phyloP scores from a whole-genome alignment of 2,888 invertebrate genomes.

The Cotesia congregata region DNA sequence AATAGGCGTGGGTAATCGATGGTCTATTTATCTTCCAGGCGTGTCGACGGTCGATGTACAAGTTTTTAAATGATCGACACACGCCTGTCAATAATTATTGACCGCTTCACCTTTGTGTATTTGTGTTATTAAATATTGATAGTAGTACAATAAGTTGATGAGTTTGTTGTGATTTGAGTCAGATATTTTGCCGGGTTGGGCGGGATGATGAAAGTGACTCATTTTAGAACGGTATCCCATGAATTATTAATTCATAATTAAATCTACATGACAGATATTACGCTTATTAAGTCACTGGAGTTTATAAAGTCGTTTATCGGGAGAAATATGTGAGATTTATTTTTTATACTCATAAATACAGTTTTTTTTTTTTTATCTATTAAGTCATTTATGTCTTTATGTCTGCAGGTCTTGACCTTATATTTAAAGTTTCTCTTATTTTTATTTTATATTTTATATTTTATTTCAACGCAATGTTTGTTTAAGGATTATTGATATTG shows the following conservation, averaged over 20 bases:
- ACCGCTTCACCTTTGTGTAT: conserved; percentile 16
- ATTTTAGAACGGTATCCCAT: conserved; percentile 16
- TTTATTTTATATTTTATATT: neutral
- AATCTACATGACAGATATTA: conserved; percentile 16
- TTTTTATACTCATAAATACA: neutral
- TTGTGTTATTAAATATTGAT: conserved; percentile 4
- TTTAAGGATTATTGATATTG: conserved; percentile 20
- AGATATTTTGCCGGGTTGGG: neutral
- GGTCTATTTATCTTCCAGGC: conserved; percentile 49
- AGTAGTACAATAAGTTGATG: neutral
- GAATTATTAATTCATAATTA: conserved; percentile 37
- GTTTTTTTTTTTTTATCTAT: neutral
- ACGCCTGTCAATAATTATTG: conserved; percentile 34
- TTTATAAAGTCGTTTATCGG: neutral
- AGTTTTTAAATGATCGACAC: conserved; percentile 37
- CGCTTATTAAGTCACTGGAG: conserved; percentile 5
- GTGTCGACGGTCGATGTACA: conserved; percentile 43
- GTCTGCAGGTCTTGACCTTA: neutral
- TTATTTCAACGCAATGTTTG: neutral
- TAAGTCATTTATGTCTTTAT: neutral
- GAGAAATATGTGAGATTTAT: neutral
- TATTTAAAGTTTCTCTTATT: neutral
- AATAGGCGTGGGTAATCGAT: conserved; percentile 44
- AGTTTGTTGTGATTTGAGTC: neutral
- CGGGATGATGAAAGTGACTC: conserved; percentile 30